Evolutionary conservation across 2,797 vertebrate genomes (phyloP).

Genomic region (Sebastes cheni): DNA sequence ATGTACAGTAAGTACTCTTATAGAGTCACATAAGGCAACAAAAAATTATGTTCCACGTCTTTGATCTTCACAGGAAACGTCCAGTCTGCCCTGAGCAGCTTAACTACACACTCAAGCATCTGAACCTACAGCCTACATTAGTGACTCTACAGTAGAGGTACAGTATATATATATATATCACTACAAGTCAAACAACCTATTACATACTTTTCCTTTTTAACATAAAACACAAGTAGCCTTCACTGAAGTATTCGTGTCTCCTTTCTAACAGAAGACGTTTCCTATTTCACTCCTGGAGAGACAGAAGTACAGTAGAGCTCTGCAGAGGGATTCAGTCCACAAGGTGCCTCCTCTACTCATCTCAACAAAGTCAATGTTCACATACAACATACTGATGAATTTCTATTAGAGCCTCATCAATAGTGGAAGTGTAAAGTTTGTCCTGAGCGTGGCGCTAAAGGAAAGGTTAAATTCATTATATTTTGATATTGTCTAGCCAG

Average conservation of each 20-base stretch:
- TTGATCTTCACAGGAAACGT: background rate
- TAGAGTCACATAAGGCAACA: background rate
- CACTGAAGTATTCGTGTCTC: constrained; percentile 58
- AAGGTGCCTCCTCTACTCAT: background rate
- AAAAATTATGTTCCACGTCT: background rate
- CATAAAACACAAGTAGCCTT: constrained; percentile 63
- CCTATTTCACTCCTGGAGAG: constrained; percentile 37
- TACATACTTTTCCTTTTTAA: constrained; percentile 41
- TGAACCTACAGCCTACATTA: background rate
- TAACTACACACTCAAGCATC: background rate
- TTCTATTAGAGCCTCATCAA: no score
- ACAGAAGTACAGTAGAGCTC: constrained; percentile 37
- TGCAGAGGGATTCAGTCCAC: background rate
- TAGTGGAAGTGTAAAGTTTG: no score
- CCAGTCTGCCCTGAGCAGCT: constrained; percentile 18
- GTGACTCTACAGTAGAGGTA: constrained; percentile 14
- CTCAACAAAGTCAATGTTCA: background rate
- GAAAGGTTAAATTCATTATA: no score
- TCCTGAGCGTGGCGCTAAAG: no score
- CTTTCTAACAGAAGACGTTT: constrained; percentile 17
- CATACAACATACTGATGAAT: no score
- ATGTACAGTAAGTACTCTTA: background rate
- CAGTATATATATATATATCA: background rate
- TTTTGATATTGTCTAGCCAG: no score
- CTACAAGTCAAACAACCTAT: constrained; percentile 2